Percentiles rank a stretch among this genome's conserved stretches.
These are phyloP conservation scores for Columba guinea DNA, from an alignment of 2,797 vertebrate genomes.

Conservation along the genomic window DNA sequence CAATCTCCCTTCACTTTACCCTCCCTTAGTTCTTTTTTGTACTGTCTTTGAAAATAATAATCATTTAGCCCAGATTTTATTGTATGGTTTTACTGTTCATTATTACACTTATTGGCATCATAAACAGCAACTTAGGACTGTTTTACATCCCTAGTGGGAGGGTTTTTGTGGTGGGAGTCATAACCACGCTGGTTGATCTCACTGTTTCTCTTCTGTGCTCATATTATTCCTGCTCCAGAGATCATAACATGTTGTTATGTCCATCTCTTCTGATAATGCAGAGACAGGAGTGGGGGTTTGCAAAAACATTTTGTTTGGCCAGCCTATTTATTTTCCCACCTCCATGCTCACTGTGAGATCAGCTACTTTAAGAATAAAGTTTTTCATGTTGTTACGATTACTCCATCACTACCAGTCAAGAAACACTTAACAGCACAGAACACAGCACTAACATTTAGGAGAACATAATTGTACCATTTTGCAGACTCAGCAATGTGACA, in stretches of 20 bases:
- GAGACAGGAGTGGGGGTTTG: background rate
- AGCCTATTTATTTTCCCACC: background rate
- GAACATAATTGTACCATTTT: background rate
- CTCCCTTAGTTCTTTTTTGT: background rate
- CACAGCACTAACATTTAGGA: background rate
- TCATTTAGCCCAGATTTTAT: background rate
- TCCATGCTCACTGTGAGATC: background rate
- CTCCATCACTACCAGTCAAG: background rate
- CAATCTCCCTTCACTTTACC: too few species aligned
- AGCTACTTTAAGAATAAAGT: background rate
- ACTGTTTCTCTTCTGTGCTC: background rate
- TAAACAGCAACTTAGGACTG: background rate
- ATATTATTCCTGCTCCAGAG: too few species aligned
- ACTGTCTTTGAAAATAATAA: background rate
- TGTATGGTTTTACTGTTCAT: background rate
- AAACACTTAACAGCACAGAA: background rate
- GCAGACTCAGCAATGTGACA: background rate
- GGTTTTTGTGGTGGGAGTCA: background rate
- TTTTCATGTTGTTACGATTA: background rate
- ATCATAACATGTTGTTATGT: background rate
- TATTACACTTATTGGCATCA: background rate
- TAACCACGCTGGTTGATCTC: background rate
- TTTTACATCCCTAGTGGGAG: background rate
- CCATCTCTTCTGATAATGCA: background rate
- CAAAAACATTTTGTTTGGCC: background rate